phyloP scores from a whole-genome alignment of 2,113 vertebrate species.

The Melanerpes formicivorus region DNA sequence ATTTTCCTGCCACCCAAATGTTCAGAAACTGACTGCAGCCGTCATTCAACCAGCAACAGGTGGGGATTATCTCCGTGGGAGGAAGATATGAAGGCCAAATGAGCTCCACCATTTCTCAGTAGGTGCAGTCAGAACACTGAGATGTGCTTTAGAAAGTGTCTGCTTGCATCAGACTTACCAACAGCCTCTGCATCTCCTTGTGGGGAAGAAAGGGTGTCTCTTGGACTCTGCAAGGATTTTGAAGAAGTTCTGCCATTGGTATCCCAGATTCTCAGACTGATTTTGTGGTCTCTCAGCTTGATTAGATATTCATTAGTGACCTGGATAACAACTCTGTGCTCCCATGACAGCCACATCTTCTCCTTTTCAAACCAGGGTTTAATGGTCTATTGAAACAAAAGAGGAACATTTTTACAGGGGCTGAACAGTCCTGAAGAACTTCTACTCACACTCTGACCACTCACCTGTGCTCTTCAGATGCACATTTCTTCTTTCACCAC shows the following conservation, averaged over 20 bases:
- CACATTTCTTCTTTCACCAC: background rate
- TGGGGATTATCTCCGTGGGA: background rate
- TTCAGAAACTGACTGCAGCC: background rate
- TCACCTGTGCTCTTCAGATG: background rate
- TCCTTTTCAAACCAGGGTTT: conserved; percentile 80
- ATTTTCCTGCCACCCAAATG: background rate
- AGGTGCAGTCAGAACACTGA: background rate
- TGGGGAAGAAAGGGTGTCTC: conserved; percentile 5
- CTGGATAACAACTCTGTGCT: conserved; percentile 66
- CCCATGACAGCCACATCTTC: conserved; percentile 83
- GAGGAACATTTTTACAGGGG: background rate
- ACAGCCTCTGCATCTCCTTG: conserved; percentile 10
- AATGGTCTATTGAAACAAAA: conserved; percentile 68
- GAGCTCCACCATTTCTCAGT: background rate
- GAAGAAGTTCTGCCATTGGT: conserved; percentile 73
- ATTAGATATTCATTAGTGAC: conserved; percentile 79
- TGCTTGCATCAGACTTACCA: conserved; percentile 33
- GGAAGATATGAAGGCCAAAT: background rate
- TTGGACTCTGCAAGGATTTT: conserved; percentile 55
- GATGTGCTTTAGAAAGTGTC: background rate
- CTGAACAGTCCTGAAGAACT: background rate
- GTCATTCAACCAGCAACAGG: background rate
- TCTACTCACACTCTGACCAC: background rate
- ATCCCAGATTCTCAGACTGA: conserved; percentile 80
- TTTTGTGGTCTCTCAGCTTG: conserved; percentile 79